Evolutionary conservation across 2,888 invertebrate species (phyloP).

Genomic region (Autographa pulchrina): DNA sequence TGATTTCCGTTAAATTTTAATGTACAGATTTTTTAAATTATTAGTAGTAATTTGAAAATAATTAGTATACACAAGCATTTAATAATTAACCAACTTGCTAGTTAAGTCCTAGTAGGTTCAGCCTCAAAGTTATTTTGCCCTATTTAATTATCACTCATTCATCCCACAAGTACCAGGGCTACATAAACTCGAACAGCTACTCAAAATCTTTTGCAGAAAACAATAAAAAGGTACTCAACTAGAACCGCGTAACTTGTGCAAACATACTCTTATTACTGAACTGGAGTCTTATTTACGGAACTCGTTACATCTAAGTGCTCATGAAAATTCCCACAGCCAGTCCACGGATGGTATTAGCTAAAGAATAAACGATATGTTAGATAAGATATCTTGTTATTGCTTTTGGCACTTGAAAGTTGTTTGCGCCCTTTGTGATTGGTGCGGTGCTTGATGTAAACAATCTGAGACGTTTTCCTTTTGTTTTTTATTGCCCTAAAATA

Average conservation of each 20-base stretch:
- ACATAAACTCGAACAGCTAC: constrained; percentile 49
- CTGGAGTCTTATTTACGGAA: constrained; percentile 66
- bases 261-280: constrained; percentile 63
- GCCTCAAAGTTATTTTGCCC: not conserved
- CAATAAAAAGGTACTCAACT: constrained; percentile 61
- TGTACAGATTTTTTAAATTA: too few species aligned
- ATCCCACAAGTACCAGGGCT: constrained; percentile 32
- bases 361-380: constrained; percentile 68
- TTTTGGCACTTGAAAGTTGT: constrained; percentile 48
- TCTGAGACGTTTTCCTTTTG: constrained; percentile 16
- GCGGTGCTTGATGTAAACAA: constrained; percentile 23
- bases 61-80: not conserved
- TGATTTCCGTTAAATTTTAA: not conserved
- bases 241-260: constrained; percentile 53
- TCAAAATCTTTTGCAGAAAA: constrained; percentile 43
- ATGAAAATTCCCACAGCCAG: constrained; percentile 70
- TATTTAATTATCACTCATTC: constrained; percentile 32
- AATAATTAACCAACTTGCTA: not conserved
- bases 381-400: constrained; percentile 63
- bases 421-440: constrained; percentile 38
- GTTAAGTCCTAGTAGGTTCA: not conserved
- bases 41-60: too few species aligned
- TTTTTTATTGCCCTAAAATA: not conserved
- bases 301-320: constrained; percentile 71
- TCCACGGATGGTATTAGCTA: constrained; percentile 64